Conservation (phyloP, 2,797 vertebrate genomes). For the Sebastes nivosus region DNA sequence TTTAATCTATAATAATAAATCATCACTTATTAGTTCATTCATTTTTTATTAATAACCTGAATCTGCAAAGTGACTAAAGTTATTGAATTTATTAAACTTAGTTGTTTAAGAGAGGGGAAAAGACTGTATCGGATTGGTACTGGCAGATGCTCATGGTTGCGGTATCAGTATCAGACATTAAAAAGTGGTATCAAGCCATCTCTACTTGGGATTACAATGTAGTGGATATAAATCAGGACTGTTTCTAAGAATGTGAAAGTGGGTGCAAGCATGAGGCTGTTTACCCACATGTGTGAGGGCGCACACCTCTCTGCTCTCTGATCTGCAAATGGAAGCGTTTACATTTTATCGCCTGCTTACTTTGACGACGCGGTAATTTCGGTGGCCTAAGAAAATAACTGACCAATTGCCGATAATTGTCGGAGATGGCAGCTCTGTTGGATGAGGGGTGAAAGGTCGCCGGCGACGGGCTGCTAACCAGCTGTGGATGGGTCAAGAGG, state of each 20-base stretch:
- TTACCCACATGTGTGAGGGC: constrained; percentile 55
- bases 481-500: constrained; percentile 85
- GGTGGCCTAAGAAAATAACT: constrained; percentile 89
- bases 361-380: constrained; percentile 85
- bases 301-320: constrained; percentile 47
- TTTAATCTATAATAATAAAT: too few species aligned
- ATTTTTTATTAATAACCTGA: neutral
- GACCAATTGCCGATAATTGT: constrained; percentile 92
- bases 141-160: too few species aligned
- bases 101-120: too few species aligned
- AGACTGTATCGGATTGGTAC: too few species aligned
- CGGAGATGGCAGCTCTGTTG: constrained; percentile 79
- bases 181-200: too few species aligned
- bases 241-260: neutral
- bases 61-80: too few species aligned
- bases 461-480: constrained; percentile 78
- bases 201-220: neutral
- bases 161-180: too few species aligned
- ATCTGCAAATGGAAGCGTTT: constrained; percentile 86
- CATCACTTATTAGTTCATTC: too few species aligned
- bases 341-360: constrained; percentile 82
- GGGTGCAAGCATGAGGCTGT: constrained; percentile 22
- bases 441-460: constrained; percentile 66
- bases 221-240: neutral
- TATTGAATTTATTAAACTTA: too few species aligned